A percentile compares a stretch with the other conserved stretches of the same genome.
Evolutionary conservation across 2,888 invertebrate genomes (phyloP).

Genomic region (Cabera pusaria): DNA sequence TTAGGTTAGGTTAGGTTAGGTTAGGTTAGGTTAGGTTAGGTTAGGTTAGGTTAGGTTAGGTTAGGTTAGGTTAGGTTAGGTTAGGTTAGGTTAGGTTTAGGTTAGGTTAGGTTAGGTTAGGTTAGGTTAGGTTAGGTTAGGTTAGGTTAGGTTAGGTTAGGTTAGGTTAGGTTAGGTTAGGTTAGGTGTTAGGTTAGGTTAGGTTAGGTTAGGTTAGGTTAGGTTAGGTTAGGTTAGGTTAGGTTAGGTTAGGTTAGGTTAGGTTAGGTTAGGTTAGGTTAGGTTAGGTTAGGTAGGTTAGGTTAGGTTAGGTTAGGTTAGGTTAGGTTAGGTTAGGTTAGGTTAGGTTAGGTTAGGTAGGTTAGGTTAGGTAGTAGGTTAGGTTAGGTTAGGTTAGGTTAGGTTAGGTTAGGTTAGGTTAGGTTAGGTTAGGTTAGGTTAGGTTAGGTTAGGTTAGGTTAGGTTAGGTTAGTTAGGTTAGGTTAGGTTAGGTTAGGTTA

Average conservation of each 20-base stretch:
- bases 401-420: conserved; percentile 7
- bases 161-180: conserved; percentile 10
- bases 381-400: conserved; percentile 7
- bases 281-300: conserved; percentile 16
- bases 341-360: conserved; percentile 10
- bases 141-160: conserved; percentile 12
- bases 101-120: conserved; percentile 10
- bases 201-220: conserved; percentile 18
- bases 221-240: conserved; percentile 16
- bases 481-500: conserved; percentile 13
- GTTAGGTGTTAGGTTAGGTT: conserved; percentile 16
- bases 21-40: conserved; percentile 1
- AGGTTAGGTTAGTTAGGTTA: conserved; percentile 13
- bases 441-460: conserved; percentile 18
- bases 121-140: conserved; percentile 9
- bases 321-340: conserved; percentile 13
- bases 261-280: conserved; percentile 13
- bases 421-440: conserved; percentile 18
- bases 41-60: conserved; percentile 4
- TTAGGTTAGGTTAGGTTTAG: conserved; percentile 10
- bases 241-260: conserved; percentile 9
- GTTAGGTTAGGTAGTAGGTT: conserved; percentile 11
- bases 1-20: conserved; percentile 10
- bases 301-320: conserved; percentile 17
- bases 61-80: conserved; percentile 9